Evolutionary conservation across 2,888 invertebrate species (phyloP).

Genomic region (Phasia obesa): DNA sequence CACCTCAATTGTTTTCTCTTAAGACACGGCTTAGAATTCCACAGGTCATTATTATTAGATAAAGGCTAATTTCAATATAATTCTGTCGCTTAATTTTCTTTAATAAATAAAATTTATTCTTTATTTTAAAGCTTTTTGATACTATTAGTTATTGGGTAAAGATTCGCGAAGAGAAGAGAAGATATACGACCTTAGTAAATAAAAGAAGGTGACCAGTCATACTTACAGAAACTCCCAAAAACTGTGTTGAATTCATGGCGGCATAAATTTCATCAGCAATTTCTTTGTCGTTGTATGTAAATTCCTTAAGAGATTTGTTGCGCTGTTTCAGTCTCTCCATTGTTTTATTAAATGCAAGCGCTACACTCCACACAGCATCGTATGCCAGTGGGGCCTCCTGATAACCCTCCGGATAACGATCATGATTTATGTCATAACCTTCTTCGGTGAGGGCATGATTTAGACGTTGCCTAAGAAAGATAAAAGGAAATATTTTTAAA

Average conservation of each 20-base stretch:
- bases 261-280: conserved; percentile 98
- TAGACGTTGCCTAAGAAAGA: conserved; percentile 86
- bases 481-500: neutral
- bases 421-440: conserved; percentile 93
- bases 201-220: no score
- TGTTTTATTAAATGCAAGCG: conserved; percentile 98
- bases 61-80: no score
- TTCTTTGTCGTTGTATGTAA: conserved; percentile 96
- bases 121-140: no score
- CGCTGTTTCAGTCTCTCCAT: conserved; percentile 91
- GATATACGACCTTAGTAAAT: no score
- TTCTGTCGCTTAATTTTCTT: no score
- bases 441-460: conserved; percentile 91
- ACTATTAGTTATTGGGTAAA: no score
- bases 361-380: conserved; percentile 99
- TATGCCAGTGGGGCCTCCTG: conserved; percentile 99
- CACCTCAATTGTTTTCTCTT: no score
- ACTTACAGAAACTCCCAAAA: conserved; percentile 98
- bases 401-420: conserved; percentile 95
- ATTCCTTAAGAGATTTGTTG: conserved; percentile 94
- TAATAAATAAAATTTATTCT: no score
- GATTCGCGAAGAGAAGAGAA: no score
- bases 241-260: conserved; percentile 99
- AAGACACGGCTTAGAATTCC: no score
- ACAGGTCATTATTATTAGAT: no score